These are phyloP conservation scores for Crematogaster levior DNA, from an alignment of 2,888 invertebrate genomes.

Conservation along the genomic window DNA sequence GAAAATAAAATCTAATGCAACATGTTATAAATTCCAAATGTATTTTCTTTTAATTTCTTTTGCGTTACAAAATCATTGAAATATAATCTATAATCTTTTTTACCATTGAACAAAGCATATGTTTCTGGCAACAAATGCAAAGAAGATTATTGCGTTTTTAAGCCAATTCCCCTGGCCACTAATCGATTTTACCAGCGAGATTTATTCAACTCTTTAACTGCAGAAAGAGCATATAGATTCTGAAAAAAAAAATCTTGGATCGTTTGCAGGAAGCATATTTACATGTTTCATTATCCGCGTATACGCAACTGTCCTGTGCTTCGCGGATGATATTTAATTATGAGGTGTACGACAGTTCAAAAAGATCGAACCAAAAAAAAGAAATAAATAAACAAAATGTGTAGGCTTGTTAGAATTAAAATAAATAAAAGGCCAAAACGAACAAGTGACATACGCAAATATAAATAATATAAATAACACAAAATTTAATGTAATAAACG, in stretches of 20 bases:
- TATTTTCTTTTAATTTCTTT: background rate
- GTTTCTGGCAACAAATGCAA: background rate
- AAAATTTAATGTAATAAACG: too few species aligned
- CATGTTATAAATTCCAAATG: background rate
- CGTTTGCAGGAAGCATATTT: background rate
- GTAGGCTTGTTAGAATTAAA: too few species aligned
- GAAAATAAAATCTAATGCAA: slow-evolving; percentile 14
- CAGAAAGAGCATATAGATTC: background rate
- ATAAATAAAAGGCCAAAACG: too few species aligned
- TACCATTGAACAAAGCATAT: background rate
- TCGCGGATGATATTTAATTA: background rate
- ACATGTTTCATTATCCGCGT: background rate
- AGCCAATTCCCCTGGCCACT: background rate
- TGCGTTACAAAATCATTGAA: background rate
- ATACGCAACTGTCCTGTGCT: background rate
- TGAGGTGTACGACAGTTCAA: background rate
- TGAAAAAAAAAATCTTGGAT: background rate
- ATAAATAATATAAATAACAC: too few species aligned
- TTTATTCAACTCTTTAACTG: background rate
- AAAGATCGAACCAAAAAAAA: background rate
- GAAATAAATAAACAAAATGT: too few species aligned
- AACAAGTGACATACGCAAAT: too few species aligned
- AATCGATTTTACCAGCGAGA: background rate
- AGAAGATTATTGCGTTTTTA: background rate
- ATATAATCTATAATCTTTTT: background rate